Evolutionary conservation across 2,888 invertebrate genomes (phyloP).

Genomic region (Suillia variegata): DNA sequence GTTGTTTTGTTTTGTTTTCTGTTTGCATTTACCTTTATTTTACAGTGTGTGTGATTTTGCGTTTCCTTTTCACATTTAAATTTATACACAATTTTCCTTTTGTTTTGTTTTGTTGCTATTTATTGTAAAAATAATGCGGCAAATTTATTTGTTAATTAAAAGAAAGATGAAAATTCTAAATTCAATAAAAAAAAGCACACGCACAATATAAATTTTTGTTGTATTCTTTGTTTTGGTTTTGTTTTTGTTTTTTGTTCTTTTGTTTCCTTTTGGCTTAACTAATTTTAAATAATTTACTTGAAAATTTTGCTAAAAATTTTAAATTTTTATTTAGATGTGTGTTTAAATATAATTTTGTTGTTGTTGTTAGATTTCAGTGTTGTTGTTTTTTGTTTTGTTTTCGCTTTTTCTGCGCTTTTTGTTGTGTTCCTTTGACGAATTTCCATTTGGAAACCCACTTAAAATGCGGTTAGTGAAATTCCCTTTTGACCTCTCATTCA

Average conservation of each 20-base stretch:
- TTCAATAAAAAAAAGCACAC: background rate
- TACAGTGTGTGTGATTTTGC: conserved; percentile 26
- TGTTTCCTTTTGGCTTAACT: conserved; percentile 30
- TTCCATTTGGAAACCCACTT: conserved; percentile 48
- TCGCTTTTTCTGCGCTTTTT: conserved; percentile 10
- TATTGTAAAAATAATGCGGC: background rate
- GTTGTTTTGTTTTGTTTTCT: conserved; percentile 22
- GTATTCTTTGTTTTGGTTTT: conserved; percentile 21
- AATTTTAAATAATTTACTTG: conserved; percentile 28
- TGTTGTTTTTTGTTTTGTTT: conserved; percentile 15
- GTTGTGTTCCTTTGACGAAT: conserved; percentile 17
- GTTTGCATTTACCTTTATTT: conserved; percentile 28
- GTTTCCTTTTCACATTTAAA: conserved; percentile 21
- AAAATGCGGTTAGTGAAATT: conserved; percentile 34
- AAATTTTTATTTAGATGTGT: conserved; percentile 7
- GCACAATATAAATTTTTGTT: conserved; percentile 4
- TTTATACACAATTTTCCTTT: conserved; percentile 27
- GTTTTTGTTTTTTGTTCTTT: conserved; percentile 6
- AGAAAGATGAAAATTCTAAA: background rate
- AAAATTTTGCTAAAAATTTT: conserved; percentile 19
- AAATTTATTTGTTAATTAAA: background rate
- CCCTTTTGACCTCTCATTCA: no score
- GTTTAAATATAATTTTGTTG: conserved; percentile 5
- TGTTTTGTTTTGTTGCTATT: conserved; percentile 32
- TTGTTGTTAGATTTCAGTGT: conserved; percentile 16